Conservation (phyloP, 2,797 vertebrate species). For the Neomorphus geoffroyi region DNA sequence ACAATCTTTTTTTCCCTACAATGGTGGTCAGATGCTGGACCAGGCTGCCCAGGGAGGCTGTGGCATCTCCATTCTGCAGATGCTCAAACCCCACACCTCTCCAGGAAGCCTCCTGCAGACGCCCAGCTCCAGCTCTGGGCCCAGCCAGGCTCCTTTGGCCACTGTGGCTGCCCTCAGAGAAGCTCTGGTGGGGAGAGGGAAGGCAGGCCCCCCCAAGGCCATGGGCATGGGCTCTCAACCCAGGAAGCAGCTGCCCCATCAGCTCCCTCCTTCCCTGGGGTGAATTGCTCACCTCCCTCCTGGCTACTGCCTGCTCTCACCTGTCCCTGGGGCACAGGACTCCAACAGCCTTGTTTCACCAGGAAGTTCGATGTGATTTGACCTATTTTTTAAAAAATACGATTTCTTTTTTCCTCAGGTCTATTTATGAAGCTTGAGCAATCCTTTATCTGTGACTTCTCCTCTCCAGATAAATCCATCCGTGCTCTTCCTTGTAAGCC, state of each 20-base stretch:
- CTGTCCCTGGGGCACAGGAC: background rate
- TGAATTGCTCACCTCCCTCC: background rate
- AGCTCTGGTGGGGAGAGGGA: background rate
- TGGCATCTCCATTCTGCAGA: background rate
- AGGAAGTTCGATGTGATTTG: conserved; percentile 31
- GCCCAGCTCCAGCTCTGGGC: background rate
- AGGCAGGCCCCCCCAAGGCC: background rate
- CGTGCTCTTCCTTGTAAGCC: background rate
- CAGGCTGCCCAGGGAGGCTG: background rate
- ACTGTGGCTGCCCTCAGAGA: background rate
- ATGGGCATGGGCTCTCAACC: background rate
- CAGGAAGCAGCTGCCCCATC: background rate
- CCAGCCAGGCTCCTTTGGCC: background rate
- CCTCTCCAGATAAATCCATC: conserved; percentile 8
- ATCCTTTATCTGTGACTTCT: conserved; percentile 14
- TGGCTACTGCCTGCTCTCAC: background rate
- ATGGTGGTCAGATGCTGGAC: background rate
- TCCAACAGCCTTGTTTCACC: conserved; percentile 20
- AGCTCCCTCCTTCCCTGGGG: background rate
- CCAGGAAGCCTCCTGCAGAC: background rate
- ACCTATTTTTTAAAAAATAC: conserved; percentile 4
- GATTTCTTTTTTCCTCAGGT: background rate
- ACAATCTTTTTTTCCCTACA: background rate
- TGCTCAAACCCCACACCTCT: background rate
- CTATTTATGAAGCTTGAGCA: conserved; percentile 52